Base-by-base conservation (phyloP, 2,113 vertebrate genomes). In the Rhagologus leucostigma region DNA sequence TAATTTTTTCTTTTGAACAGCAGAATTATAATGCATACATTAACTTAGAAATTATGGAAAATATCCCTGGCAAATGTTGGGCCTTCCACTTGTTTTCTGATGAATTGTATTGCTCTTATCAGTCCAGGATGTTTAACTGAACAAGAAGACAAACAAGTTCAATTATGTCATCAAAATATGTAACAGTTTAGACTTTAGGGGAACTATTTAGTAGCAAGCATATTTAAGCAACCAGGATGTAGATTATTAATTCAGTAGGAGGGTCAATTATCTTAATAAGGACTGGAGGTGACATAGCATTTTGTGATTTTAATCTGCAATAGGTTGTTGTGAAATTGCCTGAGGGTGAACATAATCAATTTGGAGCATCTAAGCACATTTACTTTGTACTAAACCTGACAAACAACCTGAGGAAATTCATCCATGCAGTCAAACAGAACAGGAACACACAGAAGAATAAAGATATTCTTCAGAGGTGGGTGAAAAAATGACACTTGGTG, bases 281-380 rank as follows among this genome's bases (percentile, higher is more conserved):
- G 47, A 93, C 57, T 42, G 47, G 42, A 95, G 65, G 67, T 88
- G 69, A 93, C 90, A 96, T 46, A 91, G 55, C 9, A 83, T 89
- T 97, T 95, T 93, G 35, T 90, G 83, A 95, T 95, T 87, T 91
- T 94, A 93, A 94, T 96, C 62, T 92, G 89, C 77, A 93, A 78
- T 49, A 81, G 50, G 78, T 96, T 96, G 93, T 92, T 95, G 18
- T 82, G 27, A 90, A 84, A 93, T 93, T 68, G 90, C 92, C 76
- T 81, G 50, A 60, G 56, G 70, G 56, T 92, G 87, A 94, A 93
- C 77, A 56, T 84, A 93, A 97, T 93, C 94, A 97, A 64, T 89
- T 18, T 81, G 52, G 75, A 96, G 67, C 70, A 96, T 83, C 94
- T 91, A 95, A 93, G 74, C 85, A 52, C 39, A 57, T 87, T 94